Conservation (phyloP, 2,797 vertebrate genomes). For the Danio choprae region DNA sequence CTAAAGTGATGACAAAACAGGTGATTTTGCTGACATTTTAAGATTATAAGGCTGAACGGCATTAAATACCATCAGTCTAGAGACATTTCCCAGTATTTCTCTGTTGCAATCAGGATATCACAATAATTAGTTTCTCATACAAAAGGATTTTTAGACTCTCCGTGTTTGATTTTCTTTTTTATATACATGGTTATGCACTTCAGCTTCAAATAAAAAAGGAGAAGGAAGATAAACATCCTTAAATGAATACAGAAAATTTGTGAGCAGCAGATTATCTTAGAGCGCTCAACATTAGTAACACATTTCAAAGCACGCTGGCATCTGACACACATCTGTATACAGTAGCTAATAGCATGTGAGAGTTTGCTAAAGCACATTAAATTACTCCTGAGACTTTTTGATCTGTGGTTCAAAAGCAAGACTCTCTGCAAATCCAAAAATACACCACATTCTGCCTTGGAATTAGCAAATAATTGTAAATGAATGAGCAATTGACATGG, state of each 20-base stretch:
- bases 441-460: constrained; percentile 1
- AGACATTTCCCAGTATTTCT: no score
- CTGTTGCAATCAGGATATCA: no score
- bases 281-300: constrained; percentile 20
- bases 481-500: constrained; percentile 28
- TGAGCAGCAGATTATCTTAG: constrained; percentile 1
- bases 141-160: no score
- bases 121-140: no score
- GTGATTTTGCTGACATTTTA: no score
- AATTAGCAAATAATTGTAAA: constrained; percentile 27
- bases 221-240: neutral
- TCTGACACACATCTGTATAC: constrained; percentile 5
- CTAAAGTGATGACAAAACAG: no score
- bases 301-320: constrained; percentile 9
- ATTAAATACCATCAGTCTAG: no score
- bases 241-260: constrained; percentile 15
- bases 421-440: constrained; percentile 29
- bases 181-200: no score
- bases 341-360: constrained; percentile 28
- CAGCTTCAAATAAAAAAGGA: constrained; percentile 18
- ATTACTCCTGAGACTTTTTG: constrained; percentile 45
- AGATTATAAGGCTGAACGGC: no score
- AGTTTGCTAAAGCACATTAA: constrained; percentile 29
- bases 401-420: constrained; percentile 44
- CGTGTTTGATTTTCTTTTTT: no score